Evolutionary conservation across 2,888 invertebrate species (phyloP).

Genomic region (Congeria kusceri): DNA sequence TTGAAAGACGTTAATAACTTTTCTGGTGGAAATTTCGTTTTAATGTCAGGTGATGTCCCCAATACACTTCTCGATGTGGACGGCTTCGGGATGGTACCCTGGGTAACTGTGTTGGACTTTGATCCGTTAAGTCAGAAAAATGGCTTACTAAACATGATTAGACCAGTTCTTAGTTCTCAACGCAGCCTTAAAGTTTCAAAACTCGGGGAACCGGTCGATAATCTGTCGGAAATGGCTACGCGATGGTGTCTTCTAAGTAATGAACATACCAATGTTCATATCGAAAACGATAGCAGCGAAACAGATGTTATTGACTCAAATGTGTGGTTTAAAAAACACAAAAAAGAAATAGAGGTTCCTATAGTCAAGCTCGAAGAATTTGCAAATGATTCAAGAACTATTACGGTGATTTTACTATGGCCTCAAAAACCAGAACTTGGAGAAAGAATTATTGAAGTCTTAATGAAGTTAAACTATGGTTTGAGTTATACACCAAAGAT

Average conservation of each 20-base stretch:
- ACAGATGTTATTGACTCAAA: background rate
- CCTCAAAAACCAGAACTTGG: background rate
- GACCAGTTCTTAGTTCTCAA: background rate
- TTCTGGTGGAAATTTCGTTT: background rate
- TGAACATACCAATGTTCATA: background rate
- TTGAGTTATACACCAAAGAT: constrained; percentile 1
- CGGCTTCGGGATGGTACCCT: background rate
- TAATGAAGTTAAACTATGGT: background rate
- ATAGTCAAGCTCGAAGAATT: background rate
- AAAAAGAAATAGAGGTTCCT: background rate
- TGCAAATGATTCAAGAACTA: background rate
- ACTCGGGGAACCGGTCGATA: background rate
- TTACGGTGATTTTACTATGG: background rate
- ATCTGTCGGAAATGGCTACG: background rate
- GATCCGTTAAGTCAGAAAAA: background rate
- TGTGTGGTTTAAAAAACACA: background rate
- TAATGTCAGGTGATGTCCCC: background rate
- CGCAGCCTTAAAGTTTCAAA: background rate
- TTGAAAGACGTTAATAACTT: background rate
- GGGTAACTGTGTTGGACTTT: background rate
- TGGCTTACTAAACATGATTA: background rate
- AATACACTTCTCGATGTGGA: background rate
- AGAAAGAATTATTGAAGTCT: background rate
- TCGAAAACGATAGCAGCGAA: background rate
- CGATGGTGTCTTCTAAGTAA: background rate